These are phyloP conservation scores for Xanthorhoe spadicearia DNA, from an alignment of 2,888 invertebrate species.

Conservation along the genomic window DNA sequence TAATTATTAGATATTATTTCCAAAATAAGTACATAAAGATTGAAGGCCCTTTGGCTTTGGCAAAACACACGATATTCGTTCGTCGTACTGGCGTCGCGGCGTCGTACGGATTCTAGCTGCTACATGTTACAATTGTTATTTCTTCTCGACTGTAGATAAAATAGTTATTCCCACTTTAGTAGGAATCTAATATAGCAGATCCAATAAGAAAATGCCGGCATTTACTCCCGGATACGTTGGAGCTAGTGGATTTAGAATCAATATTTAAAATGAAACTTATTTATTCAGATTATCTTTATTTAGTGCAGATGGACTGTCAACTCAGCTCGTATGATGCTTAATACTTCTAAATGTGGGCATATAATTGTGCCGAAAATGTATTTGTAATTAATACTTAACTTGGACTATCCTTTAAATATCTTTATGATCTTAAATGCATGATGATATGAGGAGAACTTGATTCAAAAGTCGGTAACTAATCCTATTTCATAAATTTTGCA, in stretches of 20 bases:
- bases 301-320: too few species aligned
- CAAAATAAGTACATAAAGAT: constrained; percentile 11
- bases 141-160: neutral
- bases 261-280: neutral
- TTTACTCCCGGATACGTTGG: neutral
- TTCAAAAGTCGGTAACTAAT: too few species aligned
- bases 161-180: neutral
- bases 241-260: neutral
- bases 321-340: neutral
- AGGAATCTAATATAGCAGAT: neutral
- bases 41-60: constrained; percentile 6
- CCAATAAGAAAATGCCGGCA: neutral
- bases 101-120: neutral
- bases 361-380: neutral
- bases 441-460: too few species aligned
- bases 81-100: neutral
- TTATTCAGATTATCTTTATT: neutral
- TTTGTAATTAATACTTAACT: neutral
- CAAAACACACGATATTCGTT: constrained; percentile 12
- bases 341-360: neutral
- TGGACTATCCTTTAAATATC: too few species aligned
- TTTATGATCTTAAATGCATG: too few species aligned
- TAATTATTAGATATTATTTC: too few species aligned
- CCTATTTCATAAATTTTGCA: too few species aligned
- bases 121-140: constrained; percentile 11